Conservation (phyloP, 2,888 invertebrate species). For the Tetropium fuscum region DNA sequence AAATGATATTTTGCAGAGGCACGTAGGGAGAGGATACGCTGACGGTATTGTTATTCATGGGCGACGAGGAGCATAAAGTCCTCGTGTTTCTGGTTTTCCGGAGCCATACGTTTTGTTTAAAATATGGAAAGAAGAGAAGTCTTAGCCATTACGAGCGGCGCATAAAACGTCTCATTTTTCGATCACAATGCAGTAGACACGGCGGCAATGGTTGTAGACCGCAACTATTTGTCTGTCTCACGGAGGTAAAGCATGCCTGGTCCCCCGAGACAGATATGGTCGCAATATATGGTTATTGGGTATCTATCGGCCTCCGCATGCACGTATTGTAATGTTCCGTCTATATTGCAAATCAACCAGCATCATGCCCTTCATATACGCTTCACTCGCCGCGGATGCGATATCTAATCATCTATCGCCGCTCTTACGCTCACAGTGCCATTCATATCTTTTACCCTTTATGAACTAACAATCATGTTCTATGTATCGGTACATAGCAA, state of each 20-base stretch:
- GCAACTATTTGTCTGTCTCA: conserved; percentile 61
- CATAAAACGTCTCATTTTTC: conserved; percentile 21
- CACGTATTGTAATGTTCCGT: conserved; percentile 57
- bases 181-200: conserved; percentile 5
- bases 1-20: conserved; percentile 46
- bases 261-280: conserved; percentile 62
- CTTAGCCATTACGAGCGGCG: conserved; percentile 3
- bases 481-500: not conserved
- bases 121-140: conserved; percentile 28
- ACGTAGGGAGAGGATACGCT: conserved; percentile 42
- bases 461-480: not conserved
- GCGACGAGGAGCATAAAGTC: conserved; percentile 44
- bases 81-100: conserved; percentile 36
- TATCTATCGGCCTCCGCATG: conserved; percentile 60
- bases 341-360: conserved; percentile 57
- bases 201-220: conserved; percentile 20
- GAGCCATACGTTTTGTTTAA: conserved; percentile 39
- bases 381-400: conserved; percentile 29
- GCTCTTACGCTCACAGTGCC: not conserved
- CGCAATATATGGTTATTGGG: conserved; percentile 64
- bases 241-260: conserved; percentile 57
- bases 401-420: not conserved
- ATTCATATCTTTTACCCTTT: no score
- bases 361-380: conserved; percentile 47
- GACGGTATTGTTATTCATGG: conserved; percentile 50